phyloP scores from a whole-genome alignment of 2,113 vertebrate genomes.

The Ivindomyrus marchei region DNA sequence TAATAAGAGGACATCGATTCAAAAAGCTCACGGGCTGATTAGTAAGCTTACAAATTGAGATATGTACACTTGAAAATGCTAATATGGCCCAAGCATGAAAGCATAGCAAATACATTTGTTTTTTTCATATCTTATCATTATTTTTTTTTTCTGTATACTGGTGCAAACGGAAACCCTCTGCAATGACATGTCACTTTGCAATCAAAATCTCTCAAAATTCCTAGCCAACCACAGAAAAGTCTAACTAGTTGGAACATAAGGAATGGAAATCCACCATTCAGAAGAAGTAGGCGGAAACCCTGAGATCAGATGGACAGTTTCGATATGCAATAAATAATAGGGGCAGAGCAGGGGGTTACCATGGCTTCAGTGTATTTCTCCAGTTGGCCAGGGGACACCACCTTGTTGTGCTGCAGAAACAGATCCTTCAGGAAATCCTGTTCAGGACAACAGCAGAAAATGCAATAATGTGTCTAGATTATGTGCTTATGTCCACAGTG shows the following conservation, averaged over 20 bases:
- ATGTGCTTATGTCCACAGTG: background rate
- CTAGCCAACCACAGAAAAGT: background rate
- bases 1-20: slow-evolving; percentile 31
- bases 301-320: background rate
- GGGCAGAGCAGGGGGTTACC: slow-evolving; percentile 56
- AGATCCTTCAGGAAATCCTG: slow-evolving; percentile 85
- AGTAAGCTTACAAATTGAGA: background rate
- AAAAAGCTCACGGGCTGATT: background rate
- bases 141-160: background rate
- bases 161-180: background rate
- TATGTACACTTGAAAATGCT: background rate
- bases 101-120: background rate
- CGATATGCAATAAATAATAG: background rate
- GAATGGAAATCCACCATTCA: background rate
- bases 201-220: background rate
- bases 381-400: slow-evolving; percentile 64
- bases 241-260: background rate
- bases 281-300: background rate
- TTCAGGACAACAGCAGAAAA: background rate
- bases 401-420: slow-evolving; percentile 71
- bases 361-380: slow-evolving; percentile 77
- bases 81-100: background rate
- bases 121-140: background rate
- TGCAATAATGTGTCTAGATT: background rate
- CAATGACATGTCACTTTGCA: background rate